These are phyloP conservation scores for Patella depressa DNA, from an alignment of 2,888 invertebrate species.

Conservation along the genomic window DNA sequence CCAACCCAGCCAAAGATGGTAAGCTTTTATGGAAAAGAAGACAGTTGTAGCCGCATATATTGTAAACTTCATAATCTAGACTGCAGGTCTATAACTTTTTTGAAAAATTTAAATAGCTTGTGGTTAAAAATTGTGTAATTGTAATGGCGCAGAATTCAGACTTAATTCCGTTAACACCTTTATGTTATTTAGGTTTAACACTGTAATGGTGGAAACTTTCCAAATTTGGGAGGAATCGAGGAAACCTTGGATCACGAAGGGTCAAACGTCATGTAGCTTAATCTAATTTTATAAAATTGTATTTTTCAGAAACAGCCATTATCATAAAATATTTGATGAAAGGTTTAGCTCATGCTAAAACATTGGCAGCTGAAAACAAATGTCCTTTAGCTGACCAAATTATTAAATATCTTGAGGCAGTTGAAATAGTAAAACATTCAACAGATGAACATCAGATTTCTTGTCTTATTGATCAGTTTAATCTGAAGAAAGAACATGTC, in stretches of 20 bases:
- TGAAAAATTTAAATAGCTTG: no score
- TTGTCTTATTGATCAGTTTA: slow-evolving; percentile 68
- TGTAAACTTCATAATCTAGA: background rate
- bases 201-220: no score
- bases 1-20: slow-evolving; percentile 63
- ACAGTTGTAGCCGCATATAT: no score
- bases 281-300: background rate
- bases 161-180: no score
- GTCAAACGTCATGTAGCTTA: no score
- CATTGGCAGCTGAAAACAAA: slow-evolving; percentile 46
- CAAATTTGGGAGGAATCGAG: no score
- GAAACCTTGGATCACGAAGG: no score
- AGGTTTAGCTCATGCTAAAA: slow-evolving; percentile 60
- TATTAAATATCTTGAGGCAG: slow-evolving; percentile 61
- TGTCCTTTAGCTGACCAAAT: slow-evolving; percentile 45
- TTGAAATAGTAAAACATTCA: slow-evolving; percentile 60
- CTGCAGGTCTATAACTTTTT: no score
- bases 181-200: no score
- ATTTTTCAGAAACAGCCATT: slow-evolving; percentile 55
- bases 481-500: slow-evolving; percentile 79
- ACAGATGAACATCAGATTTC: slow-evolving; percentile 59
- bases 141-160: no score
- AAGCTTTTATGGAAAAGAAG: slow-evolving; percentile 26
- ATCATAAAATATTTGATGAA: slow-evolving; percentile 61
- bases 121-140: no score